Evolutionary conservation across 2,888 invertebrate species (phyloP), one percentile per base, ranked within the genome.

Genomic region (Drosophila formosana): DNA sequence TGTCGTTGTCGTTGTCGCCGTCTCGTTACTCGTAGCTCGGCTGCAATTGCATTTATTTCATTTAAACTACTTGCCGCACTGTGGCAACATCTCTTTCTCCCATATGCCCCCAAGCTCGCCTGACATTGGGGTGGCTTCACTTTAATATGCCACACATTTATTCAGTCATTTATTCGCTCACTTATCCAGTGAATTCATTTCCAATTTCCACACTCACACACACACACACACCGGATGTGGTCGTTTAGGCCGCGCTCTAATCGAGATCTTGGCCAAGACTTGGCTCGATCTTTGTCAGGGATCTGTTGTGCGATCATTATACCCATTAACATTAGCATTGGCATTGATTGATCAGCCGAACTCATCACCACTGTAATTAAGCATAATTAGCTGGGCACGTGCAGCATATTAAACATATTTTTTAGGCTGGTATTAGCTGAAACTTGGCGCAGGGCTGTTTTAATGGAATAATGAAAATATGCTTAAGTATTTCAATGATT

Each of bases 1-100:
- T 30, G 43, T 61, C 52, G 26, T 43, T 26, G 51, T 45, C 41
- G 41, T 37, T 5, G 37, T 37, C 37, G 34, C 9, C 34, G 25
- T 13, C 23, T 45, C 46, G 45, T 37, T 34, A 34, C 30, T 45
- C 43, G 53, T 6, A 28, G 28, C 18, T 8, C 51, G 34, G 41
- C 52, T 61, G 62, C 53, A 58, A 66, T 73, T 78, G 78, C 78
- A 80, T 74, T 78, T 70, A 78, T 80, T 78, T 63, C 67, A 78
- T 80, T 78, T 74, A 70, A 74, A 45, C 56, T 37, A 78, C 73
- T 73, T 58, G 49, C 63, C 67, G 53, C 74, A 50, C 55, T 32
- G 45, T 13, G 55, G 32, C 55, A n/a, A n/a, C 13, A 23, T 30
- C 30, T 3, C 32, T 34, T 34, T 8, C 9, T 9, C 8, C 32